Evolutionary conservation across 2,113 vertebrate species (phyloP), one percentile per base, ranked within the genome.

Genomic region (Prionailurus viverrinus): DNA sequence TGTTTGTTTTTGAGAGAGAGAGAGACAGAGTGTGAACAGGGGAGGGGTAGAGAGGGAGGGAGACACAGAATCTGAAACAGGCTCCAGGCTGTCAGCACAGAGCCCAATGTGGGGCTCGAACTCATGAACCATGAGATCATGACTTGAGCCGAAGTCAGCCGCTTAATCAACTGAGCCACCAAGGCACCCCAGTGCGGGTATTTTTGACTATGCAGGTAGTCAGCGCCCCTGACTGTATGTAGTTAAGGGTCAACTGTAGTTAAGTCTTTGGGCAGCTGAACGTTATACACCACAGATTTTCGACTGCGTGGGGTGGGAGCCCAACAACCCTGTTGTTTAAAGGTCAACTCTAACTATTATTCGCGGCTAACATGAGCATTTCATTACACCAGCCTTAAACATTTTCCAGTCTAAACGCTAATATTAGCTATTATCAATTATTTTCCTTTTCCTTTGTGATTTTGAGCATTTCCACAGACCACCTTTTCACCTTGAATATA

Each of bases 381-480:
- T 69, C 71, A 36, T 76, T 65, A 68, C 63, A 55, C 4, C 66
- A 53, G 15, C 7, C 7, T 74, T 68, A 80, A 78, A 61, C 27
- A 65, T 79, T 84, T 94, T 95, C 66, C 15, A 73, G 45, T 33
- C 27, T 85, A 91, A 85, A 85, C 65, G 41, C 27, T 78, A 78
- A 78, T 41, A 48, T 78, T 48, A 78, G 41, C 74, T 4, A 2
- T 63, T 25, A 45, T 41, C 36, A 23, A 74, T 63, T 45, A 63
- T 79, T 92, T 76, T 95, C 51, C 31, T 91, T 89, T 69, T 91
- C 33, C 45, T 89, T 96, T 18, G 18, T 74, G 79, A 89, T 82
- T 89, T 87, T 74, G 79, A 66, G 45, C 53, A 41, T 25, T 83
- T 81, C 18, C 51, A 73, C 0, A 0, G 36, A 36, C 33, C 15